Evolutionary conservation across 2,888 invertebrate genomes (phyloP).

Genomic region (Leptura quadrifasciata): DNA sequence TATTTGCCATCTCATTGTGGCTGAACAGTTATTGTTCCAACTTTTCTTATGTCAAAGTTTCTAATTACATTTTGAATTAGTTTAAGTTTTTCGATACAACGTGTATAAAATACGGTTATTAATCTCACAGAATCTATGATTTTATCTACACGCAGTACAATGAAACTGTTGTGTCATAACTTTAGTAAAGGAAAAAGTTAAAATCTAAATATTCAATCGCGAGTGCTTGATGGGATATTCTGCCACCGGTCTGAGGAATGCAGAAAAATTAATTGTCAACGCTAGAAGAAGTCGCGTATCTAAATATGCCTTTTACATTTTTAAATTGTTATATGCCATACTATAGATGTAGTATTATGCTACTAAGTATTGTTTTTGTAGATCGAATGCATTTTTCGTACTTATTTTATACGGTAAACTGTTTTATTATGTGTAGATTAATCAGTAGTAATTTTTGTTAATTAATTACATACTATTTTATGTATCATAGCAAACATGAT

Average conservation of each 20-base stretch:
- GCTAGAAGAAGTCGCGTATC: no score
- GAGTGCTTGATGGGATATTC: background rate
- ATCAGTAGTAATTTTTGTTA: no score
- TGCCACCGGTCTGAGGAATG: background rate
- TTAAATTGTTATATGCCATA: no score
- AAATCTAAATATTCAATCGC: constrained; percentile 10
- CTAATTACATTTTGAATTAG: constrained; percentile 16
- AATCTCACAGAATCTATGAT: constrained; percentile 2
- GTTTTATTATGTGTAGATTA: no score
- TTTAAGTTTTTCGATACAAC: constrained; percentile 7
- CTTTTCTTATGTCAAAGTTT: constrained; percentile 22
- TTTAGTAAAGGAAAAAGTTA: background rate
- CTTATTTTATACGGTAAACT: no score
- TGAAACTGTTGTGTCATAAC: constrained; percentile 17
- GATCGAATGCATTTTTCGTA: no score
- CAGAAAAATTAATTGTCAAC: constrained; percentile 8
- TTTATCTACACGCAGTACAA: background rate
- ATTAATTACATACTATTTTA: no score
- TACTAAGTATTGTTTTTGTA: no score
- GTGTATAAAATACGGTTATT: constrained; percentile 6
- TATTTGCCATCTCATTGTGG: constrained; percentile 13
- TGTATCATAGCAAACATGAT: no score
- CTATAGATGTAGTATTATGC: no score
- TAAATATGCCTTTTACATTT: no score
- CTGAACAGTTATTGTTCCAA: constrained; percentile 29